A percentile compares a stretch with the other conserved stretches of the same genome.
Conservation (phyloP, 2,797 vertebrate genomes). For the Sebastes itinus region DNA sequence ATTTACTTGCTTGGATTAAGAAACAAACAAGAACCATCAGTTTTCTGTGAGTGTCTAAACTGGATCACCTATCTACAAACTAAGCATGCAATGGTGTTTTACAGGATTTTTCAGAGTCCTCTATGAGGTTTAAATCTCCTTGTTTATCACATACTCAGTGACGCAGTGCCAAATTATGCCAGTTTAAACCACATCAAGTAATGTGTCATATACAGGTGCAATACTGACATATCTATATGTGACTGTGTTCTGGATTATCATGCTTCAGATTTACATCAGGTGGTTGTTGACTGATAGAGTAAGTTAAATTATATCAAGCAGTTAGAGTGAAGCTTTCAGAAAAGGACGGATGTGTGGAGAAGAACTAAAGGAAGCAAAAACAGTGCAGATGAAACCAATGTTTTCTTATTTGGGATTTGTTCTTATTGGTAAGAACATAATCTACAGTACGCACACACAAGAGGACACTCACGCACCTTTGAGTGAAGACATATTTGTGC, state of each 20-base stretch:
- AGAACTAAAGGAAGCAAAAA: neutral
- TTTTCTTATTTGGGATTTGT: neutral
- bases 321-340: neutral
- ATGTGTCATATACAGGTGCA: neutral
- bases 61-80: neutral
- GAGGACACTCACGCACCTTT: neutral
- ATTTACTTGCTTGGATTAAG: neutral
- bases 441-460: neutral
- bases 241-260: neutral
- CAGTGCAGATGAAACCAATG: neutral
- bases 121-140: rapidly evolving
- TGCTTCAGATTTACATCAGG: neutral
- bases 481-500: neutral
- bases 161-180: neutral
- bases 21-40: neutral
- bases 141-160: neutral
- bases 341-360: neutral
- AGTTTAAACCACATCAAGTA: neutral
- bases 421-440: neutral
- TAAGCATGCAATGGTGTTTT: neutral
- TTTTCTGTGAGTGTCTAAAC: neutral
- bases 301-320: neutral
- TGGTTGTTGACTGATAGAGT: neutral
- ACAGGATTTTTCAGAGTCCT: neutral
- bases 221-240: neutral